Evolutionary conservation across 2,113 vertebrate genomes (phyloP).

Genomic region (Strix uralensis): DNA sequence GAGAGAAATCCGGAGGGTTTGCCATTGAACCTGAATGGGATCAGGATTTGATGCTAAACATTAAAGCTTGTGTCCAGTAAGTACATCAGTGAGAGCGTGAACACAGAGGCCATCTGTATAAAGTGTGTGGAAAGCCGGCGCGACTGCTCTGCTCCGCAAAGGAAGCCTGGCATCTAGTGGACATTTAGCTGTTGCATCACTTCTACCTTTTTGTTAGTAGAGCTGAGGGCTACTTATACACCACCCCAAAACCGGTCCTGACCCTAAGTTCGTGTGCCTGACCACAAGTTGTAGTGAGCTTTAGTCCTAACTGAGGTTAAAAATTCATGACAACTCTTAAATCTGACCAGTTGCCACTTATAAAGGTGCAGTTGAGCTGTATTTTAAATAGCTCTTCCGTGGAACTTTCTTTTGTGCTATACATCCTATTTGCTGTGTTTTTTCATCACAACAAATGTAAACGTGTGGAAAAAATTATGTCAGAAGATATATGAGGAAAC

Average conservation of each 20-base stretch:
- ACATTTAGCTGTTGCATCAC: conserved; percentile 48
- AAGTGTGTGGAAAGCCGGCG: neutral
- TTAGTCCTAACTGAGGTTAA: neutral
- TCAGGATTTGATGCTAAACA: neutral
- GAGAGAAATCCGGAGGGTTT: neutral
- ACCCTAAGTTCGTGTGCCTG: fast-evolving
- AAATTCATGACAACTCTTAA: neutral
- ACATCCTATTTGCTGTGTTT: neutral
- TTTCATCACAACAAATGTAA: neutral
- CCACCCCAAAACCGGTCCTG: neutral
- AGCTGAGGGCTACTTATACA: neutral
- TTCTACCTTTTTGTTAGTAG: neutral
- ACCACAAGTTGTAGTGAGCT: fast-evolving
- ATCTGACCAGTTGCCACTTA: neutral
- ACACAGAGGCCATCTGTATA: neutral
- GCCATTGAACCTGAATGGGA: neutral
- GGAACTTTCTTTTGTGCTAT: neutral
- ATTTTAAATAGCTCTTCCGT: neutral
- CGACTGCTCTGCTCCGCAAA: conserved; percentile 57
- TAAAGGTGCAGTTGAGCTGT: neutral
- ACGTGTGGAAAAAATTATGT: fast-evolving
- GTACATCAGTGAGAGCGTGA: neutral
- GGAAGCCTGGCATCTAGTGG: conserved; percentile 87
- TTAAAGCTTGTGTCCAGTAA: neutral
- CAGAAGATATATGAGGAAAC: neutral